Conservation (phyloP, 2,888 invertebrate species). For the Therioaphis trifolii region DNA sequence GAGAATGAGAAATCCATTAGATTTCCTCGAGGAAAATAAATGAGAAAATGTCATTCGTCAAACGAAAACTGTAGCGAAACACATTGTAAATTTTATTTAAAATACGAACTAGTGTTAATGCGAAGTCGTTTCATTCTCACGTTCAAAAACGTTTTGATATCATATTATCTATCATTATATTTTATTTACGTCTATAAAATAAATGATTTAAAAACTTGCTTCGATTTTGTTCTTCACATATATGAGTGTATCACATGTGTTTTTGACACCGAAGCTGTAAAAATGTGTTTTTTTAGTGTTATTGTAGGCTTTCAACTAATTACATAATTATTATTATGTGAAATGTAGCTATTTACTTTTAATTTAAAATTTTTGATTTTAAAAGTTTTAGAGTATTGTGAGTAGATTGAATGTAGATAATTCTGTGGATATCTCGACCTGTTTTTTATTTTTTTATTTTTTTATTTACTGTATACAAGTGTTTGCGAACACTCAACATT, state of each 20-base stretch:
- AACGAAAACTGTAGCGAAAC: not conserved
- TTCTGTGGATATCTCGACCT: no score
- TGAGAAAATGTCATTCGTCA: not conserved
- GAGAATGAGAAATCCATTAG: conserved; percentile 29
- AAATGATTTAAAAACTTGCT: not conserved
- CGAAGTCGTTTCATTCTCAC: not conserved
- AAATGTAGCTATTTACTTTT: no score
- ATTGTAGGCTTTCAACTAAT: not conserved
- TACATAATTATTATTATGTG: no score
- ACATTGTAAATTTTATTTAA: not conserved
- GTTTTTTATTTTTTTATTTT: no score
- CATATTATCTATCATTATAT: not conserved
- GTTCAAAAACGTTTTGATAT: not conserved
- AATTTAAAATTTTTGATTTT: no score
- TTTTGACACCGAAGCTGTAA: not conserved
- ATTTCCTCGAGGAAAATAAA: not conserved
- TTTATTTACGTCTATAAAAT: not conserved
- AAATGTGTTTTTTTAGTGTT: not conserved
- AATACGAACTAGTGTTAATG: not conserved
- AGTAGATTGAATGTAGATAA: no score
- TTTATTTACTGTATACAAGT: no score
- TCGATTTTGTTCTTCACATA: no score
- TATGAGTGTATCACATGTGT: not conserved
- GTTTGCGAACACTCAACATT: no score
- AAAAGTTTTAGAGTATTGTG: no score